These are phyloP conservation scores for Trachythela sp. DNA, from an alignment of 64 coral and sea anemone species.

Conservation along the genomic window DNA sequence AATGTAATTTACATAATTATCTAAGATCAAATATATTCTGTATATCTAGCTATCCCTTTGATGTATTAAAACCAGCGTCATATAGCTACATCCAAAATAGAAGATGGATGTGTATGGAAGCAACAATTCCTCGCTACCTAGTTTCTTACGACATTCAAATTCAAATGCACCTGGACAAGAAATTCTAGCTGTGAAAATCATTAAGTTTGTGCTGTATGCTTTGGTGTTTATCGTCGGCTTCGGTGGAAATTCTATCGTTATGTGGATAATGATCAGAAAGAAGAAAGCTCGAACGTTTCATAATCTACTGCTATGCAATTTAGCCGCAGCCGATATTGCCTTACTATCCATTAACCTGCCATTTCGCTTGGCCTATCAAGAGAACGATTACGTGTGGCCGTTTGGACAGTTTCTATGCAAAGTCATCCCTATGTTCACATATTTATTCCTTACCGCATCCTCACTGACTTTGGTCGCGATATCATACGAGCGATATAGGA, in stretches of 20 bases:
- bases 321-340: slow-evolving; percentile 81
- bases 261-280: slow-evolving; percentile 66
- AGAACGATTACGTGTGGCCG: slow-evolving; percentile 79
- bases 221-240: slow-evolving; percentile 70
- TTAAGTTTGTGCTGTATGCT: slow-evolving; percentile 67
- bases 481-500: slow-evolving; percentile 59
- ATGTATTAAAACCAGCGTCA: too few relatives aligned
- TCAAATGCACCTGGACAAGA: neutral
- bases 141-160: neutral
- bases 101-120: neutral
- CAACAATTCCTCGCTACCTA: neutral
- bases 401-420: slow-evolving; percentile 80
- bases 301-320: slow-evolving; percentile 75
- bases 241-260: slow-evolving; percentile 62
- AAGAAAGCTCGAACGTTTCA: slow-evolving; percentile 68
- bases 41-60: too few relatives aligned
- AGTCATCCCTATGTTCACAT: slow-evolving; percentile 67
- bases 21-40: too few relatives aligned
- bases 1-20: too few relatives aligned
- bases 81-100: too few relatives aligned
- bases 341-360: slow-evolving; percentile 70
- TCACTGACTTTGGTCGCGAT: slow-evolving; percentile 62
- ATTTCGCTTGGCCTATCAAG: slow-evolving; percentile 81
- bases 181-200: slow-evolving; percentile 58
- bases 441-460: slow-evolving; percentile 75